Evolutionary conservation across 2,797 vertebrate species (phyloP).

Genomic region (Pyrocephalus nanus): DNA sequence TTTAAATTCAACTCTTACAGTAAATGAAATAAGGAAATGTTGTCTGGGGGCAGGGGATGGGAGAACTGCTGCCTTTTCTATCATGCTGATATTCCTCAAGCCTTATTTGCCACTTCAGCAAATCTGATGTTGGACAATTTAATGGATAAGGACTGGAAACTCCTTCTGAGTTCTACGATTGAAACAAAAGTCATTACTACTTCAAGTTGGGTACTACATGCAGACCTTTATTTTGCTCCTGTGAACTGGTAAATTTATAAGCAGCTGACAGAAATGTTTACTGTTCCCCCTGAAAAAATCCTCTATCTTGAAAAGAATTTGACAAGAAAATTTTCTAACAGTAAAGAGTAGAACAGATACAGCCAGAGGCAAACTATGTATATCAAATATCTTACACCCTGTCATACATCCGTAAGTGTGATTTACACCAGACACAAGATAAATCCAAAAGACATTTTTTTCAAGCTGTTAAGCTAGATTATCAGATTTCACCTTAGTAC

Average conservation of each 20-base stretch:
- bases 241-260: not conserved
- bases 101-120: not conserved
- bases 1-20: not conserved
- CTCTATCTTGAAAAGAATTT: not conserved
- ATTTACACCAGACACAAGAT: not conserved
- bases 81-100: not conserved
- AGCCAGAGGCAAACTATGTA: not conserved
- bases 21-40: not conserved
- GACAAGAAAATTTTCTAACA: not conserved
- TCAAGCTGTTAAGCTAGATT: not conserved
- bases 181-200: not conserved
- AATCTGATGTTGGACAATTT: not conserved
- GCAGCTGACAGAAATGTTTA: not conserved
- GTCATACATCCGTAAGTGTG: not conserved
- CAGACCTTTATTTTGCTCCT: not conserved
- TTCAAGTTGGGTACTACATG: not conserved
- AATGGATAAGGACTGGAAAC: not conserved
- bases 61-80: not conserved
- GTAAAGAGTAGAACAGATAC: not conserved
- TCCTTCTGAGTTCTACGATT: not conserved
- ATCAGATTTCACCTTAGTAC: not conserved
- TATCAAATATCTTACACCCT: not conserved
- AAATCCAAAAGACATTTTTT: not conserved
- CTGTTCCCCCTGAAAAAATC: not conserved
- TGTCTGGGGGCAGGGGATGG: not conserved